These are phyloP conservation scores for Eurystomus gularis DNA, from an alignment of 2,113 vertebrate genomes.

Conservation along the genomic window DNA sequence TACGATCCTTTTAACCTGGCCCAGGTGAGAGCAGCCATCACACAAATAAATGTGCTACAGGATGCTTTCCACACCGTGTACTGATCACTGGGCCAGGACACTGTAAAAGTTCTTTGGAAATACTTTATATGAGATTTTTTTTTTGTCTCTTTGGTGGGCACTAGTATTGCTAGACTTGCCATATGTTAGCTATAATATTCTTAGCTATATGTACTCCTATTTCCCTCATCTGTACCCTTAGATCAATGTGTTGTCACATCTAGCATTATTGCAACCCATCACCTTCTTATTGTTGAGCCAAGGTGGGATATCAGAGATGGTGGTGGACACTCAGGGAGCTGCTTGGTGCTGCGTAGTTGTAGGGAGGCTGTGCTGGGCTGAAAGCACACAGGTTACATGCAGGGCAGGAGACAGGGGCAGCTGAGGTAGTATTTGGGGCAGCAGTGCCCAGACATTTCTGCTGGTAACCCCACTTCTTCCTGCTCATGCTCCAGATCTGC, in stretches of 20 bases:
- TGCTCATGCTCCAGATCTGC: background rate
- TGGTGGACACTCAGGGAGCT: background rate
- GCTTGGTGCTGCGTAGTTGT: background rate
- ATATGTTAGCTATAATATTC: background rate
- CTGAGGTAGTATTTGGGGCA: background rate
- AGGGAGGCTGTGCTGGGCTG: background rate
- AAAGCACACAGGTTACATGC: background rate
- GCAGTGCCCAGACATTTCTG: background rate
- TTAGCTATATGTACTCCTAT: background rate
- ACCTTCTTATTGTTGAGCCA: background rate
- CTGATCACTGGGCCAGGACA: background rate
- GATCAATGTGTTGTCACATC: background rate
- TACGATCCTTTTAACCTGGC: background rate
- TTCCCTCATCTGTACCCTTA: background rate
- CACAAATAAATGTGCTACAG: background rate
- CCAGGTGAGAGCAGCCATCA: background rate
- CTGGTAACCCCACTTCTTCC: background rate
- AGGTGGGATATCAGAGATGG: background rate
- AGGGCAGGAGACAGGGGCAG: background rate
- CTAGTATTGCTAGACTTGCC: background rate
- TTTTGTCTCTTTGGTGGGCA: background rate
- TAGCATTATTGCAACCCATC: background rate
- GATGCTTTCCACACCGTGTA: background rate
- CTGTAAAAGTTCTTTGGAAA: background rate
- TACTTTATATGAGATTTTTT: background rate